phyloP scores from a whole-genome alignment of 2,888 invertebrate species.

The Agriopis aurantiaria region DNA sequence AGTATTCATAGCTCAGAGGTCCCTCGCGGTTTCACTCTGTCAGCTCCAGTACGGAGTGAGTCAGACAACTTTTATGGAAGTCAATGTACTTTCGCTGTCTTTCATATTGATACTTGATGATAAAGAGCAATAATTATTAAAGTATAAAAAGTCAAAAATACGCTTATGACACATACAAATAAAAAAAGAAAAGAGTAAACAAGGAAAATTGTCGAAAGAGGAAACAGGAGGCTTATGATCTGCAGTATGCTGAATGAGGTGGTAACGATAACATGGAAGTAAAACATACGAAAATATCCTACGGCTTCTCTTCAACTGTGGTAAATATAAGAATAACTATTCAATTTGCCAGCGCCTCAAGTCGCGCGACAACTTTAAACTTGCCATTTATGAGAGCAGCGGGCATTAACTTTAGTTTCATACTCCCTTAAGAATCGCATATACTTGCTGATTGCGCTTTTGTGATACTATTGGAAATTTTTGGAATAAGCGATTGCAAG shows the following conservation, averaged over 20 bases:
- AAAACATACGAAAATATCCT: not conserved
- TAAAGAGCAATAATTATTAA: no score
- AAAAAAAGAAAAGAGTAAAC: no score
- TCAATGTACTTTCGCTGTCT: not conserved
- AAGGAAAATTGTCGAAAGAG: no score
- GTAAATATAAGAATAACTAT: slow-evolving; percentile 43
- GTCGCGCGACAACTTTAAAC: slow-evolving; percentile 43
- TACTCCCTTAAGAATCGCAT: slow-evolving; percentile 26
- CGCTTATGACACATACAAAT: no score
- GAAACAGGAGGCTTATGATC: no score
- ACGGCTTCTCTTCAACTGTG: slow-evolving; percentile 30
- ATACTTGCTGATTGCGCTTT: slow-evolving; percentile 32
- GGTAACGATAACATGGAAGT: no score
- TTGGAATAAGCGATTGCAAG: not conserved
- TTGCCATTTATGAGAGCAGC: slow-evolving; percentile 29
- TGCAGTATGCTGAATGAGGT: no score
- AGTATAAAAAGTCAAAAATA: no score
- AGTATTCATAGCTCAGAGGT: slow-evolving; percentile 47
- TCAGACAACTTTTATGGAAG: not conserved
- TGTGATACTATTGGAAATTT: slow-evolving; percentile 14
- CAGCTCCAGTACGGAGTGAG: not conserved
- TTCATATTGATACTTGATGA: not conserved
- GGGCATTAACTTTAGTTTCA: slow-evolving; percentile 31
- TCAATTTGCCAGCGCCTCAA: slow-evolving; percentile 45
- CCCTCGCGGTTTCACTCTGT: slow-evolving; percentile 38